Conservation (phyloP, 2,888 invertebrate genomes). For the Epinotia nisella region DNA sequence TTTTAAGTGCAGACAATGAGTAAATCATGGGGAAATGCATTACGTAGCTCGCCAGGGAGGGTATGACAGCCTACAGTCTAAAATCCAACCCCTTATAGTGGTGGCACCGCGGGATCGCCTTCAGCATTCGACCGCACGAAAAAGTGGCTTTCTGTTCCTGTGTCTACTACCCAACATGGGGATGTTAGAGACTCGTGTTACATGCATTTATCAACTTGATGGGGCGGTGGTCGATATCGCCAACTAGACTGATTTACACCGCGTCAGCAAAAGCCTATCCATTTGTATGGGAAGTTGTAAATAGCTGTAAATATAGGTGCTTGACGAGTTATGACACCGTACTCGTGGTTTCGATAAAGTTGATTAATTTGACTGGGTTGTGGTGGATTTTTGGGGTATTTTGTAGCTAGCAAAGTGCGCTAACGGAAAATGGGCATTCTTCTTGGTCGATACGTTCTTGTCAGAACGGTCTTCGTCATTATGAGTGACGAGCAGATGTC, state of each 20-base stretch:
- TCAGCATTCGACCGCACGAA: background rate
- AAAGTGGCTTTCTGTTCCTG: slow-evolving; percentile 36
- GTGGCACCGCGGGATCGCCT: too few relatives aligned
- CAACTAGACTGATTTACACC: slow-evolving; percentile 70
- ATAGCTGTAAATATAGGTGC: slow-evolving; percentile 60
- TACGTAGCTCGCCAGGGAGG: too few relatives aligned
- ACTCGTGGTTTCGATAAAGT: slow-evolving; percentile 13
- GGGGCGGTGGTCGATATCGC: slow-evolving; percentile 67
- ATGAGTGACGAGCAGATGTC: too few relatives aligned
- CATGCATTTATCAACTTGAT: slow-evolving; percentile 77
- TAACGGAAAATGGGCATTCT: background rate
- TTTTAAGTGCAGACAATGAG: too few relatives aligned
- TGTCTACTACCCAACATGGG: slow-evolving; percentile 48
- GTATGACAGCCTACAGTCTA: too few relatives aligned
- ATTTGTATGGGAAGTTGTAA: slow-evolving; percentile 64
- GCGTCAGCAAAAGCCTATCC: slow-evolving; percentile 67
- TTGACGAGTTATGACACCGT: slow-evolving; percentile 44
- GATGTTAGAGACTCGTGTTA: slow-evolving; percentile 63
- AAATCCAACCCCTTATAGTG: too few relatives aligned
- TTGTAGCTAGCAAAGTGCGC: background rate
- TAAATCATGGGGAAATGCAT: too few relatives aligned
- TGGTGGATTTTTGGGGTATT: background rate
- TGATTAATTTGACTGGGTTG: slow-evolving; percentile 7
- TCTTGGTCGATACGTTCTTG: too few relatives aligned
- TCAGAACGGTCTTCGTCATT: too few relatives aligned